phyloP scores from a whole-genome alignment of 2,888 invertebrate species.

The Epinotia nisella region DNA sequence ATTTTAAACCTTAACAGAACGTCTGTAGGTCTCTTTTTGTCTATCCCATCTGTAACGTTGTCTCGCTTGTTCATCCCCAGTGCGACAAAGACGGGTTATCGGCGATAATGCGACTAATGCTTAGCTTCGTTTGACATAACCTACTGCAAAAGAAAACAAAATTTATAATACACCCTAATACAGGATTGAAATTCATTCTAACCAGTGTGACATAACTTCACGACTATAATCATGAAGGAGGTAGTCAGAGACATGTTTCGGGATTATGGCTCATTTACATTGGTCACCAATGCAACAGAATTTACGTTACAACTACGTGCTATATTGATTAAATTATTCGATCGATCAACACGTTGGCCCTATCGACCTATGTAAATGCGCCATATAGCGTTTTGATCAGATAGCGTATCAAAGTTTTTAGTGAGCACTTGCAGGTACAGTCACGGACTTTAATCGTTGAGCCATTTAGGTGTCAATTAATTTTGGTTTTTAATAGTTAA shows the following conservation, averaged over 20 bases:
- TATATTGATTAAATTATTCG: no score
- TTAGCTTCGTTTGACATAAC: conserved; percentile 82
- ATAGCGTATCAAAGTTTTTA: no score
- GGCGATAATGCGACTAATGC: conserved; percentile 56
- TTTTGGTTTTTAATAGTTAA: no score
- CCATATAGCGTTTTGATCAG: no score
- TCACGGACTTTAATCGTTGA: no score
- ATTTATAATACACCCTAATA: conserved; percentile 45
- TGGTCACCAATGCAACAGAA: no score
- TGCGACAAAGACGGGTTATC: conserved; percentile 36
- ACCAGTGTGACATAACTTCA: conserved; percentile 14
- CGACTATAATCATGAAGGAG: not conserved
- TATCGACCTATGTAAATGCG: no score
- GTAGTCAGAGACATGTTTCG: conserved; percentile 12
- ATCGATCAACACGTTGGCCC: no score
- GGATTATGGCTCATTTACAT: not conserved
- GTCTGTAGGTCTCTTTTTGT: conserved; percentile 14
- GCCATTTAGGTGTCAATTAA: no score
- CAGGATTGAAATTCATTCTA: conserved; percentile 47
- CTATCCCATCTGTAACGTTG: not conserved
- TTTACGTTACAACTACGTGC: no score
- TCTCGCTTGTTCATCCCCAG: conserved; percentile 15
- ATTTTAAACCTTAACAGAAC: conserved; percentile 19
- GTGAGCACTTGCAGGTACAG: no score
- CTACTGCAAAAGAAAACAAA: conserved; percentile 64